Conservation (phyloP, 1,140 invertebrate species). For the Drosophila bifasciata region DNA sequence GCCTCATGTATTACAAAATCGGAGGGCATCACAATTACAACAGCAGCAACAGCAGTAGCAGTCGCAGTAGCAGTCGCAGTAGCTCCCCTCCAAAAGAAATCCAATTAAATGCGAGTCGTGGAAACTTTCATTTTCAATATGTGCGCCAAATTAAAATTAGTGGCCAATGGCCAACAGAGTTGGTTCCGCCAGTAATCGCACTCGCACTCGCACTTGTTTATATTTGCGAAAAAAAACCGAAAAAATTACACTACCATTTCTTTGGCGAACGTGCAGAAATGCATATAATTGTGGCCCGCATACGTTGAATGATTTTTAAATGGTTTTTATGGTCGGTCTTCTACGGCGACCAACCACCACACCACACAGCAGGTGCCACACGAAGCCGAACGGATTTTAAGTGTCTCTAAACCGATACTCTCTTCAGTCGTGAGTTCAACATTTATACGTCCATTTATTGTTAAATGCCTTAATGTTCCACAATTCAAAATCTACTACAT, state of each 20-base stretch:
- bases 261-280: constrained; percentile 73
- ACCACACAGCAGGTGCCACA: constrained; percentile 42
- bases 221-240: constrained; percentile 33
- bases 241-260: constrained; percentile 32
- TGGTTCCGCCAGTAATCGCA: too few relatives aligned
- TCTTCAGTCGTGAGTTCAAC: constrained; percentile 5
- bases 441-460: constrained; percentile 8
- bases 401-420: constrained; percentile 34
- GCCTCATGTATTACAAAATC: constrained; percentile 74
- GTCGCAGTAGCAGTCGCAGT: background rate
- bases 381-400: constrained; percentile 50
- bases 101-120: constrained; percentile 76
- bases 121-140: constrained; percentile 80
- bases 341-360: constrained; percentile 8
- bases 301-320: constrained; percentile 69
- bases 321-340: constrained; percentile 42
- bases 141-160: constrained; percentile 79
- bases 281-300: constrained; percentile 71
- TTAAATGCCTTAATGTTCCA: constrained; percentile 17
- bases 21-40: constrained; percentile 60
- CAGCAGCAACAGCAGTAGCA: constrained; percentile 35
- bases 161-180: constrained; percentile 25
- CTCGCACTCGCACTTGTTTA: constrained; percentile 21
- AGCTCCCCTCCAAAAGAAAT: constrained; percentile 43
- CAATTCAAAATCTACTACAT: constrained; percentile 1